Evolutionary conservation across 1,140 invertebrate species (phyloP), one percentile per base, ranked within the genome.

Genomic region (Metopolophium dirhodum): DNA sequence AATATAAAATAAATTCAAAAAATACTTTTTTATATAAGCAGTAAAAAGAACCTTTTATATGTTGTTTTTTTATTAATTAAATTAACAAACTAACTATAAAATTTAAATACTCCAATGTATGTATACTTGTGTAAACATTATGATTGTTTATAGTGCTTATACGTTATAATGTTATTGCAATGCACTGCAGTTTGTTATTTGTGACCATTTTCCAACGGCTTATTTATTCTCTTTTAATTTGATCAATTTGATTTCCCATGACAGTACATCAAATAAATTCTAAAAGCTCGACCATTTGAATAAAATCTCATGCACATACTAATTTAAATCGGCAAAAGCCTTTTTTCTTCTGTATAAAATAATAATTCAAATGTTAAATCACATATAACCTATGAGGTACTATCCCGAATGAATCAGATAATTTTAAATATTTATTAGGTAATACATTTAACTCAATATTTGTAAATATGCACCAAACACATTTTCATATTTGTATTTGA

Each of bases 151-250:
- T 51, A n/a, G 30, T 68, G 61, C n/a, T 51, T 51, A 3, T 51
- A 51, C 49, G 14, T 68, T 68, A 61, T 61, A 68, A 2, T 68
- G 61, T 68, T 68, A 68, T n/a, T 68, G 11, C 30, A 68, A 30
- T 68, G 26, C 11, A 30, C 14, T 18, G 14, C 26, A 61, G 9
- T 61, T 68, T n/a, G 61, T 30, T 68, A 14, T 68, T 68, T 68
- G 61, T 68, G 61, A 68, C 61, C 26, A 68, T n/a, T 68, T 68
- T 68, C 11, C 26, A 30, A 68, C 61, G 61, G 61, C 30, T 14
- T 68, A 68, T 68, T 68, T 68, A 68, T 68, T 68, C 61, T n/a
- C 61, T 68, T 68, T 68, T 68, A 68, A 68, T 68, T 30, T 68
- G 61, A 68, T 68, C 61, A 68, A 30, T 68, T 68, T 68, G 61